Base-by-base conservation (phyloP, 2,888 invertebrate species). In the Tenthredo amoena region DNA sequence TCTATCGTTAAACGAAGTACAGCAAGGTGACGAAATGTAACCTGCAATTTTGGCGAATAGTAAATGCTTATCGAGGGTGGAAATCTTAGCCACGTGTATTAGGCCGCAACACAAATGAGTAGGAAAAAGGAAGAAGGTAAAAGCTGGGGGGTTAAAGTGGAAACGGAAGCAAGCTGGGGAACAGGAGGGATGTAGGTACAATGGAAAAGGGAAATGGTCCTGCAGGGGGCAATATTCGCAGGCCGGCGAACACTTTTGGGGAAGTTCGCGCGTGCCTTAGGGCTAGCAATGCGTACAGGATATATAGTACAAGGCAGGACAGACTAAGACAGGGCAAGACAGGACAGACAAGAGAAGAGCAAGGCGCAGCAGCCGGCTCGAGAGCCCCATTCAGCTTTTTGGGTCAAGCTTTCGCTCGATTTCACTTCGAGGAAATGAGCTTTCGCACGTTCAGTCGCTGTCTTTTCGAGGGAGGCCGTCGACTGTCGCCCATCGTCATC, bases 361-460 rank as follows among this genome's bases (percentile, higher is more conserved):
- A 40, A 62, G 83, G 31, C 68, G 47, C 83, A 83, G 31, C 83
- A 68, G 47, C 65, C 83, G 68, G 71, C 7, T 83, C 68, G 88
- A 89, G 90, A 90, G 90, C 88, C 89, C 89, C 89, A 89, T 89
- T 88, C 85, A 87, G 89, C 83, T 90, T 90, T 90, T 89, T 91
- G 88, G 88, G 88, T 88, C 89, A 87, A 87, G 85, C 87, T 84
- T 84, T 87, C 88, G 89, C 90, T 88, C 90, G 89, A 91, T 90
- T 90, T 89, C 89, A 88, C 90, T 86, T 88, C 88, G 87, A 89
- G 90, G 89, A 91, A 91, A 91, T 90, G 90, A 91, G 90, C 89
- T 91, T 89, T 88, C 90, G 88, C 88, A 86, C 86, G 65, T 84
- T 84, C 62, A 18, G 58, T 40, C 84, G 83, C 31, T 83, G 81